phyloP scores from a whole-genome alignment of 2,797 vertebrate species.

The Bufotes viridis region DNA sequence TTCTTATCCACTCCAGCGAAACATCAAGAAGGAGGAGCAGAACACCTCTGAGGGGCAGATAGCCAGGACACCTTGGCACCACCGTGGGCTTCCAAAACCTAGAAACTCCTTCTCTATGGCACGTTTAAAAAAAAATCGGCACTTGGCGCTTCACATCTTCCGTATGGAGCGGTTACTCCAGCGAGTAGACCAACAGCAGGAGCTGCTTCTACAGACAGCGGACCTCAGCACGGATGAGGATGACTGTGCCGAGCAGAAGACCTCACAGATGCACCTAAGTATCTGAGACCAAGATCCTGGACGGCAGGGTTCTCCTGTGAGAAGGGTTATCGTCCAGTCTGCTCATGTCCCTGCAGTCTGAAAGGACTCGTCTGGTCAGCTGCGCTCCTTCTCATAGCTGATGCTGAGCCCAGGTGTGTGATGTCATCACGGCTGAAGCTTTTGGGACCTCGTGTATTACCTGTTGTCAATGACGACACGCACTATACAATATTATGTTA shows the following conservation, averaged over 20 bases:
- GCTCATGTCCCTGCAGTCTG: too few relatives aligned
- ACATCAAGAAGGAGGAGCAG: not conserved
- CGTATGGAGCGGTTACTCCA: not conserved
- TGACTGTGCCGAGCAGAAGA: not conserved
- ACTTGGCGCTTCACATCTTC: constrained; percentile 13
- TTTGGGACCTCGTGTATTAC: too few relatives aligned
- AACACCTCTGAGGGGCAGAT: not conserved
- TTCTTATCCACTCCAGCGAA: not conserved
- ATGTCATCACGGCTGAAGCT: too few relatives aligned
- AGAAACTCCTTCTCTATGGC: constrained; percentile 28
- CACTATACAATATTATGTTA: not conserved
- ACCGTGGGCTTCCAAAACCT: not conserved
- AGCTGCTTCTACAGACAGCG: not conserved
- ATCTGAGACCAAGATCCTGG: not conserved
- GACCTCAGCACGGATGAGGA: not conserved
- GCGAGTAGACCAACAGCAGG: not conserved
- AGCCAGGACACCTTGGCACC: not conserved
- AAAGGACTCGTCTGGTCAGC: too few relatives aligned
- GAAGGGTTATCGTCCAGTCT: not conserved
- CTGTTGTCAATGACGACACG: not conserved
- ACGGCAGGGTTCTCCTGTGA: not conserved
- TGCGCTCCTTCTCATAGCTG: too few relatives aligned
- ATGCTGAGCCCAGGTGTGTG: not conserved
- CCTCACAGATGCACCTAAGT: not conserved
- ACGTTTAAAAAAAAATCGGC: constrained; percentile 15